Evolutionary conservation across 2,888 invertebrate genomes (phyloP).

Genomic region (Acrobeloides nanus): DNA sequence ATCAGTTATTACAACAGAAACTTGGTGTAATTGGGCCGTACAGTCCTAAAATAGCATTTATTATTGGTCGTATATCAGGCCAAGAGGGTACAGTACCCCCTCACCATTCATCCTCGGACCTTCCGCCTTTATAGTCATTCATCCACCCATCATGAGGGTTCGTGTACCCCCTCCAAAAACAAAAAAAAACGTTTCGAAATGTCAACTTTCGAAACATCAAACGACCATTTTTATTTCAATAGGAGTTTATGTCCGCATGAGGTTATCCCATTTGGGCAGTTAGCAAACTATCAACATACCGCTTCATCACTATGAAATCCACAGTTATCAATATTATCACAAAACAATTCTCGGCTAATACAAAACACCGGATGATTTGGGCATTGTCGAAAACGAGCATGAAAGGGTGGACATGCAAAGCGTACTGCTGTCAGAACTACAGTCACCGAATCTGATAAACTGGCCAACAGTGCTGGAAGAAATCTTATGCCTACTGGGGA

Average conservation of each 20-base stretch:
- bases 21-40: slow-evolving; percentile 6
- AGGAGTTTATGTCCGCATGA: slow-evolving; percentile 9
- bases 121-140: no score
- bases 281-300: slow-evolving; percentile 12
- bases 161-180: no score
- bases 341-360: slow-evolving; percentile 21
- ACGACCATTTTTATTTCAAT: no score
- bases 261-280: no score
- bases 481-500: slow-evolving; percentile 23
- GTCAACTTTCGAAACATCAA: no score
- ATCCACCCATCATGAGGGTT: no score
- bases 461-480: slow-evolving; percentile 21
- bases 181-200: no score
- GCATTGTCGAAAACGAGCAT: slow-evolving; percentile 22
- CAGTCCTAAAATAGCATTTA: slow-evolving; percentile 11
- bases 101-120: no score
- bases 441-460: slow-evolving; percentile 11
- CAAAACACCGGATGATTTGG: slow-evolving; percentile 29
- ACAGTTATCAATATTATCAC: slow-evolving; percentile 29
- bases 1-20: slow-evolving; percentile 7
- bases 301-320: slow-evolving; percentile 24
- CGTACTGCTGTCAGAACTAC: slow-evolving; percentile 26
- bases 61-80: no score
- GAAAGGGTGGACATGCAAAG: slow-evolving; percentile 20
- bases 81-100: no score